These are phyloP conservation scores for Ursus arctos DNA, from an alignment of 2,113 vertebrate species.

Conservation along the genomic window DNA sequence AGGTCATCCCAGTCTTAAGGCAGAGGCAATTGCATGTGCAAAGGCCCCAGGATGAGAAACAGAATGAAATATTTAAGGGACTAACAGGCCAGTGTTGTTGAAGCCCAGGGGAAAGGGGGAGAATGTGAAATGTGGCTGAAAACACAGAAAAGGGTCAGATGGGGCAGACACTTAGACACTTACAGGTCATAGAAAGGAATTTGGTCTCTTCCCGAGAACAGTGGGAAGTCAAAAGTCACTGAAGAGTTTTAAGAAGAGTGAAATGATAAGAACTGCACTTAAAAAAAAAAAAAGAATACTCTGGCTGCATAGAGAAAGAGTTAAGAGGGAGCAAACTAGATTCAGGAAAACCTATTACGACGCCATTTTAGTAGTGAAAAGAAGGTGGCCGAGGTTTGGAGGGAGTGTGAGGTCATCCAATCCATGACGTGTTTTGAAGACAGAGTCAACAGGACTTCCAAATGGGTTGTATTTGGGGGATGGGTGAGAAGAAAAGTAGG, in stretches of 20 bases:
- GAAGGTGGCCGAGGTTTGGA: neutral
- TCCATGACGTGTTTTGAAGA: neutral
- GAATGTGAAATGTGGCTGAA: neutral
- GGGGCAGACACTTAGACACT: neutral
- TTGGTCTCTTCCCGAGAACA: neutral
- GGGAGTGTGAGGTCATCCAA: neutral
- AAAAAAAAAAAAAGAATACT: neutral
- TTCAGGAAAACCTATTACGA: neutral
- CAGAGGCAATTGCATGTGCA: neutral
- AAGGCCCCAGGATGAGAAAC: neutral
- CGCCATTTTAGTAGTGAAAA: neutral
- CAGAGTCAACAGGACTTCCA: neutral
- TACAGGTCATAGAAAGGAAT: neutral
- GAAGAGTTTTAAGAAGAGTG: neutral
- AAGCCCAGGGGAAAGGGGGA: neutral
- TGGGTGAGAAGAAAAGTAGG: neutral
- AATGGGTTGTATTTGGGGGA: neutral
- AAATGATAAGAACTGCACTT: neutral
- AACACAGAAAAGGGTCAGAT: neutral
- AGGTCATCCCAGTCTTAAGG: neutral
- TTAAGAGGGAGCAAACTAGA: neutral
- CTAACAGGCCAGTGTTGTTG: neutral
- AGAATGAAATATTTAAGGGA: neutral
- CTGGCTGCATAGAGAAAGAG: neutral
- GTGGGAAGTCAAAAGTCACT: constrained; percentile 6